Evolutionary conservation across 2,113 vertebrate genomes (phyloP).

Genomic region (Plecotus auritus): DNA sequence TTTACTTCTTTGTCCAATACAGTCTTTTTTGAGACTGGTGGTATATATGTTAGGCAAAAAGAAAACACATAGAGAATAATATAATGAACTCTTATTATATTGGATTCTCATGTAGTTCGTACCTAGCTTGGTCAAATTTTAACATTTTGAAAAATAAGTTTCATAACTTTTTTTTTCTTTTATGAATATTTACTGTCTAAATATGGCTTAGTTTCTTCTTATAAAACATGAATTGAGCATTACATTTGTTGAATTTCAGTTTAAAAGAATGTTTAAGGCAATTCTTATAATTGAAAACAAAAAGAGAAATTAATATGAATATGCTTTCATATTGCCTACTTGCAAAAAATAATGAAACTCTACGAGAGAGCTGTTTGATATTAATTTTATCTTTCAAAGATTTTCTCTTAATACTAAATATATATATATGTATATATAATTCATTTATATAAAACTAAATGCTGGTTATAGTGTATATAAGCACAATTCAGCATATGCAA

Average conservation of each 20-base stretch:
- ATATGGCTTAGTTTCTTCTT: constrained; percentile 75
- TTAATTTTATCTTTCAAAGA: constrained; percentile 84
- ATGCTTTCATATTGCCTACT: constrained; percentile 77
- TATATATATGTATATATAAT: constrained; percentile 80
- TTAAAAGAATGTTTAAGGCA: constrained; percentile 84
- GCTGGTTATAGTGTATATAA: constrained; percentile 90
- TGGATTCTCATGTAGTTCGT: background rate
- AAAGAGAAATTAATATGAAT: constrained; percentile 86
- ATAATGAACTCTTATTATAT: background rate
- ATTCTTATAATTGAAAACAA: constrained; percentile 84
- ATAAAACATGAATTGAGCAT: constrained; percentile 72
- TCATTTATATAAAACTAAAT: constrained; percentile 88
- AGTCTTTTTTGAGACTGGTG: background rate
- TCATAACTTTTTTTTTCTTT: background rate
- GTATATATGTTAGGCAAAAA: background rate
- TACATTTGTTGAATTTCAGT: constrained; percentile 69
- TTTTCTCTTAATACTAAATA: constrained; percentile 72
- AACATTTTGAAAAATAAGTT: background rate
- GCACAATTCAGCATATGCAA: constrained; percentile 89
- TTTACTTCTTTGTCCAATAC: background rate
- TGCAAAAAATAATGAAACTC: constrained; percentile 82
- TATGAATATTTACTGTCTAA: constrained; percentile 56
- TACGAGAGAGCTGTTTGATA: constrained; percentile 84
- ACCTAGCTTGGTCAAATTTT: background rate
- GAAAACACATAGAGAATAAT: background rate